A percentile compares a stretch with the other conserved stretches of the same genome.
Evolutionary conservation across 2,797 vertebrate genomes (phyloP).

Genomic region (Mus caroli): DNA sequence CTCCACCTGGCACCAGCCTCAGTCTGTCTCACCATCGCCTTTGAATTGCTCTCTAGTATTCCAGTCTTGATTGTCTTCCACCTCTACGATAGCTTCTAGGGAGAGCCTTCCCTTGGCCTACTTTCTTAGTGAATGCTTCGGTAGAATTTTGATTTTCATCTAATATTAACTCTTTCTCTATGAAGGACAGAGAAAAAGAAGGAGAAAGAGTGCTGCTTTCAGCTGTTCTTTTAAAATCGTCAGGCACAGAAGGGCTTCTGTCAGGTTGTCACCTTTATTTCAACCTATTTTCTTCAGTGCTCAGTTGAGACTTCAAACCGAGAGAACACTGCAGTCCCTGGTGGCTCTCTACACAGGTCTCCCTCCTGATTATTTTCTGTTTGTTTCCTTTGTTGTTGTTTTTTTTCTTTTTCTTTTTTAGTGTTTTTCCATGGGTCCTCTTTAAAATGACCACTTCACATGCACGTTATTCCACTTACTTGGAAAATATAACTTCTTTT

Average conservation of each 20-base stretch:
- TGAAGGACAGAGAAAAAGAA: conserved; percentile 39
- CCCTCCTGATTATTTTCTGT: not conserved
- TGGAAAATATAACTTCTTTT: conserved; percentile 52
- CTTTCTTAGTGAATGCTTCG: conserved; percentile 68
- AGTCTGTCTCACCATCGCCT: not conserved
- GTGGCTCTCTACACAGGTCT: conserved; percentile 18
- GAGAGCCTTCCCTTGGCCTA: conserved; percentile 59
- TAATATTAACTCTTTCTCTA: conserved; percentile 70
- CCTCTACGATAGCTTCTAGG: conserved; percentile 61
- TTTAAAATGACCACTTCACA: conserved; percentile 28
- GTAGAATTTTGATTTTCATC: conserved; percentile 71
- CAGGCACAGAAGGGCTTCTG: conserved; percentile 44
- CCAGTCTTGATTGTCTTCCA: conserved; percentile 70
- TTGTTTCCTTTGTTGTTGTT: not conserved
- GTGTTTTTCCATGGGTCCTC: not conserved
- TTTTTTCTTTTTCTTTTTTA: not conserved
- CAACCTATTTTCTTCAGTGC: conserved; percentile 51
- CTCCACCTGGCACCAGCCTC: not conserved
- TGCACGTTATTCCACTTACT: conserved; percentile 41
- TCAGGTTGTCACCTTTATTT: conserved; percentile 54
- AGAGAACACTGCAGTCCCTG: conserved; percentile 24
- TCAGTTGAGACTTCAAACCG: conserved; percentile 47
- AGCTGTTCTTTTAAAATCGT: conserved; percentile 59
- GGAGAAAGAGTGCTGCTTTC: conserved; percentile 35
- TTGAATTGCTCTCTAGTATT: conserved; percentile 70